A percentile compares a stretch with the other conserved stretches of the same genome.
phyloP scores from a whole-genome alignment of 2,888 invertebrate species.

The Mythimna lalbum region DNA sequence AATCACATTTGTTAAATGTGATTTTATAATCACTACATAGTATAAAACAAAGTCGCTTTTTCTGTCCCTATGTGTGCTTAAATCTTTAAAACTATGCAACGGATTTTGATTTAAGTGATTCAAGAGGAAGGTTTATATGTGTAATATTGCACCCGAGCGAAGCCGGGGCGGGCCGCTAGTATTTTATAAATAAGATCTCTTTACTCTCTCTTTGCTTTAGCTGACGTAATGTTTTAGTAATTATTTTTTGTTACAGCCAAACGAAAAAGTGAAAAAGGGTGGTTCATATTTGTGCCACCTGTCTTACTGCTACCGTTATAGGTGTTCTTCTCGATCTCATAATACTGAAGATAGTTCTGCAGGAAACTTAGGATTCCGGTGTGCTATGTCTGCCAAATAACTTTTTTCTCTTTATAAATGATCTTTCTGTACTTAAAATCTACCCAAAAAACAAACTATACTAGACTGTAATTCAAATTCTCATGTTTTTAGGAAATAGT shows the following conservation, averaged over 20 bases:
- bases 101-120: too few species aligned
- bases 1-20: too few species aligned
- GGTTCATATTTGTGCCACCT: conserved; percentile 98
- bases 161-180: too few species aligned
- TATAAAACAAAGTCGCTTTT: too few species aligned
- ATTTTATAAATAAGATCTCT: not conserved
- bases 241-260: conserved; percentile 79
- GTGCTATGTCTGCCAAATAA: conserved; percentile 91
- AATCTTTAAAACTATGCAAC: too few species aligned
- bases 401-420: not conserved
- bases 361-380: conserved; percentile 98
- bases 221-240: not conserved
- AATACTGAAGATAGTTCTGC: conserved; percentile 98
- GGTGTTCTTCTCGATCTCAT: conserved; percentile 98
- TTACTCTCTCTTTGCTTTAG: not conserved
- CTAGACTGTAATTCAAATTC: conserved; percentile 7
- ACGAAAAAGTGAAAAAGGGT: conserved; percentile 98
- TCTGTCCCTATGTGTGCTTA: too few species aligned
- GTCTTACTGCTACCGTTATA: conserved; percentile 97
- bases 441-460: not conserved
- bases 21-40: too few species aligned
- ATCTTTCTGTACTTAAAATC: conserved; percentile 33
- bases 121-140: too few species aligned
- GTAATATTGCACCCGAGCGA: too few species aligned
- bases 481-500: not conserved